Evolutionary conservation across 2,797 vertebrate species (phyloP).

Genomic region (Molothrus aeneus): DNA sequence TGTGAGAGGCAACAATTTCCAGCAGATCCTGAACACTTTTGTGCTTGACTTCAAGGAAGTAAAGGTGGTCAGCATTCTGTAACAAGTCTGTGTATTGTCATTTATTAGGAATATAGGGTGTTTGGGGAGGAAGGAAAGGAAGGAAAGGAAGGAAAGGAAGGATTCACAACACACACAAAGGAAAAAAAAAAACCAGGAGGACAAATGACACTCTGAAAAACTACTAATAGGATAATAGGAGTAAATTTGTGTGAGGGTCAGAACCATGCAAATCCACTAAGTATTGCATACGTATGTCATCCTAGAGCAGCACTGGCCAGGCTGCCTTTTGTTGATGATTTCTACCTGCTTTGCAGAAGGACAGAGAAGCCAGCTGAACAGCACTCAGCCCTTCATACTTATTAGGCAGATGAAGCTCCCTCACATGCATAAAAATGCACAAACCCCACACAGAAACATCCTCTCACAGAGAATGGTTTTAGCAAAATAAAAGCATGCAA

Average conservation of each 20-base stretch:
- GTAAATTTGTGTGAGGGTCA: background rate
- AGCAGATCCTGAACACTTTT: background rate
- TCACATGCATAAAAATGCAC: background rate
- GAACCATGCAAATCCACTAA: background rate
- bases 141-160: accelerated
- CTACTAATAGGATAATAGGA: background rate
- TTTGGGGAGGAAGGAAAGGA: background rate
- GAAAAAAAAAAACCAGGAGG: background rate
- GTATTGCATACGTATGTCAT: background rate
- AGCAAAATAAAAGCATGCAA: background rate
- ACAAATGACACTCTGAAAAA: background rate
- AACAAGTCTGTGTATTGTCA: background rate
- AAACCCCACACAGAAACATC: background rate
- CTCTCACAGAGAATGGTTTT: background rate
- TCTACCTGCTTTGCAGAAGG: background rate
- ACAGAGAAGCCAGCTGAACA: background rate
- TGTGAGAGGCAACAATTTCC: background rate
- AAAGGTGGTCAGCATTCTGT: background rate
- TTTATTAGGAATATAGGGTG: background rate
- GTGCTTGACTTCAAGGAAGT: background rate
- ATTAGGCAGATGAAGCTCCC: background rate
- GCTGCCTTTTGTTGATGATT: background rate
- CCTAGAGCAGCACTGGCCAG: background rate
- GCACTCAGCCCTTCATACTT: background rate
- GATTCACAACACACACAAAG: background rate